Conservation (phyloP, 1,140 invertebrate genomes). For the Nephotettix cincticeps region DNA sequence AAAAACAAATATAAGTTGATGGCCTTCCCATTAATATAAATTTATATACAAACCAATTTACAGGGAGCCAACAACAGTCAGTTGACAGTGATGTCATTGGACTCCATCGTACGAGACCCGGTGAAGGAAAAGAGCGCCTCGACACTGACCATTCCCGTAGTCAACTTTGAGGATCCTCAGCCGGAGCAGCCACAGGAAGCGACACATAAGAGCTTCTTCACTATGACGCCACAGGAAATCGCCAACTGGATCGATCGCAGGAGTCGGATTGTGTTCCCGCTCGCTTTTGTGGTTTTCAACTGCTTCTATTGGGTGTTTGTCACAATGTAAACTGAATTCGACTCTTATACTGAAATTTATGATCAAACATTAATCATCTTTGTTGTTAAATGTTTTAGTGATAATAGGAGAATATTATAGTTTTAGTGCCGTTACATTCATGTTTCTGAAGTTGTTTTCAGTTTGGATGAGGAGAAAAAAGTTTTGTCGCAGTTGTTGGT, state of each 20-base stretch:
- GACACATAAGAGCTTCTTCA: slow-evolving; percentile 63
- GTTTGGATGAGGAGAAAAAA: too few relatives aligned
- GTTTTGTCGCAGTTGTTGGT: too few relatives aligned
- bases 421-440: too few relatives aligned
- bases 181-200: slow-evolving; percentile 52
- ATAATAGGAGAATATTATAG: too few relatives aligned
- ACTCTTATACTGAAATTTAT: too few relatives aligned
- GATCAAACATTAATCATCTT: too few relatives aligned
- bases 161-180: background rate
- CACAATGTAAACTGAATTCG: background rate
- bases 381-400: too few relatives aligned
- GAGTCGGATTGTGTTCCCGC: slow-evolving; percentile 74
- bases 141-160: background rate
- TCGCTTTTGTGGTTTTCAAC: slow-evolving; percentile 78
- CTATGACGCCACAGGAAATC: slow-evolving; percentile 83
- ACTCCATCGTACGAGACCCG: slow-evolving; percentile 33
- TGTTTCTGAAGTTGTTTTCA: too few relatives aligned
- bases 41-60: too few relatives aligned
- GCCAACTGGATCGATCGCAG: slow-evolving; percentile 83
- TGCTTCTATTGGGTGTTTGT: slow-evolving; percentile 70
- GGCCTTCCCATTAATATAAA: too few relatives aligned
- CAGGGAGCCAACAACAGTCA: slow-evolving; percentile 21
- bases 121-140: background rate
- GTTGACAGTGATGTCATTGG: slow-evolving; percentile 33
- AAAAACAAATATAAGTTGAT: too few relatives aligned